A percentile compares a stretch with the other conserved stretches of the same genome.
Conservation (phyloP, 2,113 vertebrate genomes). For the Tiliqua scincoides region DNA sequence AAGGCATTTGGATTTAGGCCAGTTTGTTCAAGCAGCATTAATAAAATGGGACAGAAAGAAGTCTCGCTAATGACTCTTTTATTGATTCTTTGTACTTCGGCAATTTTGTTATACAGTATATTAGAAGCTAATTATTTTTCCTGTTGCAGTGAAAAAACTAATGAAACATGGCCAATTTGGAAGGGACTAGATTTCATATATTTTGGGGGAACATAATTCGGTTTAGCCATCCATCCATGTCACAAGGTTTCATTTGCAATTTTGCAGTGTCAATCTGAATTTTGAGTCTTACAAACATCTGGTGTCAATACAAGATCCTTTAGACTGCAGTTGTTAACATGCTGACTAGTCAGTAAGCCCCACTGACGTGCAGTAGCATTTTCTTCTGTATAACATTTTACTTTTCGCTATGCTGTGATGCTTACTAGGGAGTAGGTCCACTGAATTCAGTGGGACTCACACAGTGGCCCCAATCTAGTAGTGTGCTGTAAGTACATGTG, state of each 20-base stretch:
- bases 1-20: constrained; percentile 14
- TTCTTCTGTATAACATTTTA: no score
- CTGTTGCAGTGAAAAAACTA: constrained; percentile 47
- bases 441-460: no score
- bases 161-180: constrained; percentile 46
- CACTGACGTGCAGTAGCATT: no score
- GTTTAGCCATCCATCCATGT: neutral
- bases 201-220: neutral
- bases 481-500: neutral
- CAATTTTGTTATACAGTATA: constrained; percentile 39
- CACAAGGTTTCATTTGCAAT: constrained; percentile 17
- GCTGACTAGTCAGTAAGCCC: no score
- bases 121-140: constrained; percentile 58
- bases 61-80: constrained; percentile 36
- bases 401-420: no score
- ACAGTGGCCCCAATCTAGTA: neutral
- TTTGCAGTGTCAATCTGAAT: neutral
- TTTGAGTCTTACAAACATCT: neutral
- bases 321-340: neutral
- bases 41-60: accelerated
- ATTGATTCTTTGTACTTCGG: constrained; percentile 47
- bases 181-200: constrained; percentile 27
- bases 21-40: neutral
- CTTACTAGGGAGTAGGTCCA: no score
- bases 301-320: neutral